Conservation (phyloP, 2,888 invertebrate species). For the Euclidia mi region DNA sequence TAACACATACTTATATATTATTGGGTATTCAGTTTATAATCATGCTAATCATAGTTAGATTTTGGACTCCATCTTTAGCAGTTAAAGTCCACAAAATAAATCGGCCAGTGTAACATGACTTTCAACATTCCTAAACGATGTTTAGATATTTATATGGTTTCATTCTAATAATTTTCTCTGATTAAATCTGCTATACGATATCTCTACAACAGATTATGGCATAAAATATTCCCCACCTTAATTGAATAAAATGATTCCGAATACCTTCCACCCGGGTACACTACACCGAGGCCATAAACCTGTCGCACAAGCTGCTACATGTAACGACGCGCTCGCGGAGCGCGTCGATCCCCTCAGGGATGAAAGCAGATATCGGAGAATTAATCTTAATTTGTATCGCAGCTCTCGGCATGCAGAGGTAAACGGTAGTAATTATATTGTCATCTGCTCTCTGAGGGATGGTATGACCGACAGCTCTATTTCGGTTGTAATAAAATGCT, state of each 20-base stretch:
- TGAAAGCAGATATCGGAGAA: conserved; percentile 21
- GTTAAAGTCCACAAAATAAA: no score
- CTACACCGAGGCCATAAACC: neutral
- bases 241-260: neutral
- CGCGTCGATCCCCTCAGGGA: conserved; percentile 13
- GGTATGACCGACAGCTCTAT: neutral
- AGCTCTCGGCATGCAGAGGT: conserved; percentile 5
- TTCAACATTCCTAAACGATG: no score
- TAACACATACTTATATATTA: no score
- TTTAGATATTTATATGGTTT: no score
- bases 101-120: no score
- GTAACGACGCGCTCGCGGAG: neutral
- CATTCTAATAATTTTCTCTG: no score
- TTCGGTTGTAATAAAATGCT: no score
- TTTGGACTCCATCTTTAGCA: no score
- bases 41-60: no score
- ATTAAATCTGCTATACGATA: no score
- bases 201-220: no score
- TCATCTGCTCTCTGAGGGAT: conserved; percentile 6
- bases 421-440: conserved; percentile 20
- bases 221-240: neutral
- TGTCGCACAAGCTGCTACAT: neutral
- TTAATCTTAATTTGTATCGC: conserved; percentile 53
- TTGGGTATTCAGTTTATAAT: no score
- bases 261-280: neutral